Conservation (phyloP, 2,888 invertebrate genomes). For the Agapostemon virescens region DNA sequence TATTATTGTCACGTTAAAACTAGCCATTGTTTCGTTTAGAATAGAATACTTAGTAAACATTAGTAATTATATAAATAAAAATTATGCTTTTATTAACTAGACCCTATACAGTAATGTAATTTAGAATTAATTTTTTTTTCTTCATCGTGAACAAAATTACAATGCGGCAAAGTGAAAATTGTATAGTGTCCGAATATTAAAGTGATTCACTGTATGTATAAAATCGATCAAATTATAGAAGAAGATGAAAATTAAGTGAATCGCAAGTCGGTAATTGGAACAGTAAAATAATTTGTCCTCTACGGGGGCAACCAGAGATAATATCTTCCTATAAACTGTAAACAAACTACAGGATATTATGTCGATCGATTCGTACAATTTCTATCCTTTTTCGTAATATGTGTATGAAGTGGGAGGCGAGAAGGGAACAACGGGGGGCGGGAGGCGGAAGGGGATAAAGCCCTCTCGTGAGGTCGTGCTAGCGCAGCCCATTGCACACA, state of each 20-base stretch:
- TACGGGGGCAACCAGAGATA: no score
- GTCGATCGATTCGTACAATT: conserved; percentile 58
- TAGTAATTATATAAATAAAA: no score
- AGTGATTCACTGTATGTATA: background rate
- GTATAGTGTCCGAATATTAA: no score
- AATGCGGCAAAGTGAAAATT: no score
- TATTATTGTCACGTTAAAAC: no score
- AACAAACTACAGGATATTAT: conserved; percentile 29
- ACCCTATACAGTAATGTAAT: no score
- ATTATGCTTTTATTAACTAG: no score
- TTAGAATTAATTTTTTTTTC: no score
- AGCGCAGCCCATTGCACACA: conserved; percentile 61
- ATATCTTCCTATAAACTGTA: background rate
- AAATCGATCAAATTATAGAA: background rate
- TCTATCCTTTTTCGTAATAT: conserved; percentile 33
- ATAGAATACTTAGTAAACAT: no score
- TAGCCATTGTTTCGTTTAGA: no score
- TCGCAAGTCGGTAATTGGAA: background rate
- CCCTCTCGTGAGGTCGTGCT: conserved; percentile 50
- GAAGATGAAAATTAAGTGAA: background rate
- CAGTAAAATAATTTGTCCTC: background rate
- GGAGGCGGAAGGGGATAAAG: conserved; percentile 38
- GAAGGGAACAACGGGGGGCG: no score
- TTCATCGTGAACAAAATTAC: no score
- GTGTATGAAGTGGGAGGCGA: background rate